These are phyloP conservation scores for Cathartes aura DNA, from an alignment of 2,113 vertebrate genomes.

Conservation along the genomic window DNA sequence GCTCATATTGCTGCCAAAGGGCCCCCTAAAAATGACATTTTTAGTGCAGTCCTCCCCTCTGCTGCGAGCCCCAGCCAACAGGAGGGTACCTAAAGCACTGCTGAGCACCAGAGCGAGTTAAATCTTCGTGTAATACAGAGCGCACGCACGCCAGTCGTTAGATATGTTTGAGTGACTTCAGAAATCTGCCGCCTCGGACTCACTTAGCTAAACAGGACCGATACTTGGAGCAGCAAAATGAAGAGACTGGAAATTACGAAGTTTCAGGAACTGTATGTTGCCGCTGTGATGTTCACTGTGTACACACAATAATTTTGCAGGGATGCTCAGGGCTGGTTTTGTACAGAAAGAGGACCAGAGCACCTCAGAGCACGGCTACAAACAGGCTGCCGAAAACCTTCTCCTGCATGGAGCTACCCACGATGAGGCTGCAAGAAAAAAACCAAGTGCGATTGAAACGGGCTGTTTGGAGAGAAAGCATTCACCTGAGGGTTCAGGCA, in stretches of 20 bases:
- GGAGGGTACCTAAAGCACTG: not conserved
- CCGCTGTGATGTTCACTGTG: not conserved
- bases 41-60: not conserved
- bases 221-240: not conserved
- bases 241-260: not conserved
- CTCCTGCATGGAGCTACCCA: not conserved
- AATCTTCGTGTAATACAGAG: not conserved
- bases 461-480: not conserved
- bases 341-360: not conserved
- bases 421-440: not conserved
- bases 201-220: not conserved
- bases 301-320: too few relatives aligned
- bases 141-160: not conserved
- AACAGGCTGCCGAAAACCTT: not conserved
- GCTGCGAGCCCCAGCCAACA: not conserved
- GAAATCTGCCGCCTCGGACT: not conserved
- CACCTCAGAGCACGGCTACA: not conserved
- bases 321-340: not conserved
- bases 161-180: not conserved
- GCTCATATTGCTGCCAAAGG: not conserved
- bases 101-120: not conserved
- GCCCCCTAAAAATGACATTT: not conserved
- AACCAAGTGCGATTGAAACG: rapidly evolving
- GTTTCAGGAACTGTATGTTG: not conserved
- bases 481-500: not conserved